Percentiles rank a stretch among this genome's conserved stretches.
phyloP scores from a whole-genome alignment of 2,888 invertebrate genomes.

The Smittia aterrima region DNA sequence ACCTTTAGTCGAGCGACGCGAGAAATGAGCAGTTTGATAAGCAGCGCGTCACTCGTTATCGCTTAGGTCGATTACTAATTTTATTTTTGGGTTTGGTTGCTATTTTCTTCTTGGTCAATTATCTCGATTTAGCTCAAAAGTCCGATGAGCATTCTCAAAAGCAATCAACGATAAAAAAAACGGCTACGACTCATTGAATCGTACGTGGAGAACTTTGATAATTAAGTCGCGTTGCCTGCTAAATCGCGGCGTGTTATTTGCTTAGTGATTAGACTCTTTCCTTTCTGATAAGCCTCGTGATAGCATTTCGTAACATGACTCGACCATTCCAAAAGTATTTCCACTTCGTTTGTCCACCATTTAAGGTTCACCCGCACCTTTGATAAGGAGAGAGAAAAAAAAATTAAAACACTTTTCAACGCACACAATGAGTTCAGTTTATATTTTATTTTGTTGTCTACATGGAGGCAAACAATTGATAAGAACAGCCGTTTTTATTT shows the following conservation, averaged over 20 bases:
- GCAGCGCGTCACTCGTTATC: no score
- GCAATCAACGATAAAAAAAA: neutral
- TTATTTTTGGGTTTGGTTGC: no score
- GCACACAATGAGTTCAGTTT: conserved; percentile 22
- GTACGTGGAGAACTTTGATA: neutral
- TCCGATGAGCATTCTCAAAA: neutral
- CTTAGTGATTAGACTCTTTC: neutral
- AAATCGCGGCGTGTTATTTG: neutral
- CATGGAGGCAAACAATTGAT: conserved; percentile 40
- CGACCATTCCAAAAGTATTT: neutral
- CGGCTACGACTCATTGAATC: neutral
- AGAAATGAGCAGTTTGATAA: no score
- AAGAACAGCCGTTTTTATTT: conserved; percentile 22
- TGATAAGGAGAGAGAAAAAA: neutral
- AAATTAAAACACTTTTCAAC: neutral
- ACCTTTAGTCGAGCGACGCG: no score
- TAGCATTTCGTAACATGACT: neutral
- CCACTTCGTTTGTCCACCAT: neutral
- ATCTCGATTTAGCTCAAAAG: neutral
- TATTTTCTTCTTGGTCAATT: no score
- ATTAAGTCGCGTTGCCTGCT: neutral
- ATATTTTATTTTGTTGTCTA: conserved; percentile 7
- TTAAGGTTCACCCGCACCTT: conserved; percentile 1
- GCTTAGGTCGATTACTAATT: no score
- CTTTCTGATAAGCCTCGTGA: neutral